phyloP scores from a whole-genome alignment of 2,113 vertebrate species.

The Progne subis region DNA sequence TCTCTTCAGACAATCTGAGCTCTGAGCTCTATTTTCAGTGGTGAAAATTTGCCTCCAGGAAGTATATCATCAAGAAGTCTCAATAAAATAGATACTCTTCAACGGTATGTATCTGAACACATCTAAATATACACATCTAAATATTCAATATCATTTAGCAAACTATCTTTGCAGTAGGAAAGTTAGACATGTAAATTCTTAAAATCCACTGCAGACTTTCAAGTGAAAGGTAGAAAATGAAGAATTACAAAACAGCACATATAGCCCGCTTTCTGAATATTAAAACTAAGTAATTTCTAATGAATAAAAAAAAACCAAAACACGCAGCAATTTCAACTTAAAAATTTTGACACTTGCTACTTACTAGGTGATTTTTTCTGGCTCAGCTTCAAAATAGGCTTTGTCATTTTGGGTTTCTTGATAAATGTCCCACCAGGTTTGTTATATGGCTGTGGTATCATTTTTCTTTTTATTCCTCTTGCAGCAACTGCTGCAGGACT shows the following conservation, averaged over 20 bases:
- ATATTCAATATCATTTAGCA: background rate
- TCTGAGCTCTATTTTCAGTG: background rate
- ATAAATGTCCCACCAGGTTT: conserved; percentile 78
- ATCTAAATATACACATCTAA: background rate
- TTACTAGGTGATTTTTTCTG: conserved; percentile 79
- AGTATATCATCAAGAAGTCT: background rate
- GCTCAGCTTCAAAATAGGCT: conserved; percentile 75
- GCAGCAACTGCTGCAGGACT: conserved; percentile 77
- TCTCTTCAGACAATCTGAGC: background rate
- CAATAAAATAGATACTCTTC: background rate
- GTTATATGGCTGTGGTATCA: conserved; percentile 79
- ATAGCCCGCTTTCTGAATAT: background rate
- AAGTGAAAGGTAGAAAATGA: background rate
- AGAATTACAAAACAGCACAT: background rate
- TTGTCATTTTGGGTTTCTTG: conserved; percentile 84
- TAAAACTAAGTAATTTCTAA: background rate
- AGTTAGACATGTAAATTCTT: background rate
- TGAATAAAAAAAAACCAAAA: background rate
- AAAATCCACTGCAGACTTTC: background rate
- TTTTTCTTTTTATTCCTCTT: conserved; percentile 87
- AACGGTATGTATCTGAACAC: background rate
- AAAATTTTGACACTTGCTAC: conserved; percentile 34
- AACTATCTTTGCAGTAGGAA: background rate
- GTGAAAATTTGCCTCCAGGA: background rate
- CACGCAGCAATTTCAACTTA: background rate